These are phyloP conservation scores for Gastrophryne carolinensis DNA, from an alignment of 2,797 vertebrate species.

Conservation along the genomic window DNA sequence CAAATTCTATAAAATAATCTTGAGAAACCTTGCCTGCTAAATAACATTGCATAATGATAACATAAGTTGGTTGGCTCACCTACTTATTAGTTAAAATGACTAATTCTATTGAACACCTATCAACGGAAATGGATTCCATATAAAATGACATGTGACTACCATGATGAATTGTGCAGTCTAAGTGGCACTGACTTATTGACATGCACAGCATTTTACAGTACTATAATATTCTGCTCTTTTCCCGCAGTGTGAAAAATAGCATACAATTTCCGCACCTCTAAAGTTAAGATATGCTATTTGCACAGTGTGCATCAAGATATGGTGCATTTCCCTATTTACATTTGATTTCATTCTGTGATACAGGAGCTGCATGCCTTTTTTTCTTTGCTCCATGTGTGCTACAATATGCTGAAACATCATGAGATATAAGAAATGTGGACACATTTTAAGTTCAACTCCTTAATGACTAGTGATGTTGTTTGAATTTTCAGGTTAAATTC, in stretches of 20 bases:
- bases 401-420: not conserved
- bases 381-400: not conserved
- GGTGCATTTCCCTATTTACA: constrained; percentile 56
- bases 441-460: no score
- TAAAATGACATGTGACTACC: not conserved
- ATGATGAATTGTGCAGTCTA: not conserved
- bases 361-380: not conserved
- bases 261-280: constrained; percentile 66
- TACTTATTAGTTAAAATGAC: not conserved
- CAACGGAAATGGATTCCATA: not conserved
- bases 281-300: constrained; percentile 64
- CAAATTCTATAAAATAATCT: no score
- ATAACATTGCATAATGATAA: no score
- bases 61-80: not conserved
- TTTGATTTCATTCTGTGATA: constrained; percentile 12
- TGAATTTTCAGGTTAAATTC: no score
- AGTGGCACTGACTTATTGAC: constrained; percentile 45
- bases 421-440: not conserved
- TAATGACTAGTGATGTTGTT: no score
- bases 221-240: constrained; percentile 68
- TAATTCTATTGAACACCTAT: no score
- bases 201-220: constrained; percentile 53
- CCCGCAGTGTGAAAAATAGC: constrained; percentile 59
- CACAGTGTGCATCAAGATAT: constrained; percentile 66
- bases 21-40: no score